Evolutionary conservation across 2,888 invertebrate species (phyloP).

Genomic region (Drosophila maculinotata): DNA sequence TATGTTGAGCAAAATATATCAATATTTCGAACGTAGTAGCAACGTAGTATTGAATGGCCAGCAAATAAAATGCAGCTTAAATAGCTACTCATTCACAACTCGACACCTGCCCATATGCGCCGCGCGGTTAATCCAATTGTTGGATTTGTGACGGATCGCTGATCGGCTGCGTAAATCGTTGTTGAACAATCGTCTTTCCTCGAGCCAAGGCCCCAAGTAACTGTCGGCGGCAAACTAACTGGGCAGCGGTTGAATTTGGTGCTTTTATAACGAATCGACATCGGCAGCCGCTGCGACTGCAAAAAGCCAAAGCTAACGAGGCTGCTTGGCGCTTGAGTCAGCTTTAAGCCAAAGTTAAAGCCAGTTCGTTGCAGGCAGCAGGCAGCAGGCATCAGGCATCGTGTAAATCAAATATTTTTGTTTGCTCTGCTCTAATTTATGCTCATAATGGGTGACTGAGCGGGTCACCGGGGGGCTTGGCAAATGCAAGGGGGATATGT

Average conservation of each 20-base stretch:
- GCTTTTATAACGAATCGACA: constrained; percentile 82
- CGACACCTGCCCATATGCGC: constrained; percentile 53
- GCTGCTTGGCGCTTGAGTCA: constrained; percentile 25
- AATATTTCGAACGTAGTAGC: constrained; percentile 22
- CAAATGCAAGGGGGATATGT: neutral
- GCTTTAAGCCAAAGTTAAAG: constrained; percentile 56
- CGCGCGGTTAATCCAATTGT: constrained; percentile 28
- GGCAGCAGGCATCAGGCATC: constrained; percentile 18
- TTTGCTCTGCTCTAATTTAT: constrained; percentile 73
- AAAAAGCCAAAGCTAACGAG: constrained; percentile 22
- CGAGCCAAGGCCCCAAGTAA: constrained; percentile 68
- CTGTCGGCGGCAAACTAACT: constrained; percentile 80
- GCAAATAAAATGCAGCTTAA: constrained; percentile 53
- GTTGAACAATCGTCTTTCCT: neutral
- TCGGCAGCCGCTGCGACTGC: constrained; percentile 36
- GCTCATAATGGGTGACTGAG: constrained; percentile 1
- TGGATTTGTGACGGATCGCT: constrained; percentile 12
- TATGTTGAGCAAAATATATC: constrained; percentile 58
- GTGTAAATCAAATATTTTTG: constrained; percentile 73
- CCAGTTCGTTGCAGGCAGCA: constrained; percentile 26
- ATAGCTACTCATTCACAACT: constrained; percentile 55
- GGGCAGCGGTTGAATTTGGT: constrained; percentile 72
- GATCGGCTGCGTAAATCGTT: constrained; percentile 26
- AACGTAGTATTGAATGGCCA: constrained; percentile 47
- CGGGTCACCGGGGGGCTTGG: too few species aligned